A percentile compares a stretch with the other conserved stretches of the same genome.
Conservation (phyloP, 2,113 vertebrate genomes). For the Malurus melanocephalus region DNA sequence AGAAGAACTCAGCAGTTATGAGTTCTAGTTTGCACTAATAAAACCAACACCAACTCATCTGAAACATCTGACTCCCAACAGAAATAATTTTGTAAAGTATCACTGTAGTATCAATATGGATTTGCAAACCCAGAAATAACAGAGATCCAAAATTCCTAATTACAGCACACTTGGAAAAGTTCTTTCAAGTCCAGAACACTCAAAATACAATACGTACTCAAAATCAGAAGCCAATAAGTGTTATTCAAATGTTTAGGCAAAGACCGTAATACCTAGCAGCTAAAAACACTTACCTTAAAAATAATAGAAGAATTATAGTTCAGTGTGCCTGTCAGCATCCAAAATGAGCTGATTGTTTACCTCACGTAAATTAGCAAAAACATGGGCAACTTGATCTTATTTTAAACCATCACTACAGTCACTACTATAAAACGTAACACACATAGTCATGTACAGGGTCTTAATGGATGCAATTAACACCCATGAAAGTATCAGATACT, state of each 20-base stretch:
- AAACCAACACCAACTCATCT: neutral
- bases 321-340: neutral
- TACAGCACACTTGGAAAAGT: neutral
- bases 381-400: neutral
- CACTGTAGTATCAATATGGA: neutral
- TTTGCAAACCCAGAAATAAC: neutral
- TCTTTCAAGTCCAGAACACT: neutral
- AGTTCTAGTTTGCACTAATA: neutral
- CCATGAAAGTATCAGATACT: neutral
- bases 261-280: neutral
- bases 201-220: neutral
- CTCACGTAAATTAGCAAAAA: neutral
- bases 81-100: neutral
- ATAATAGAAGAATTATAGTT: neutral
- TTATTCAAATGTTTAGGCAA: neutral
- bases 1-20: neutral
- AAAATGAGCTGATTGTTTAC: neutral
- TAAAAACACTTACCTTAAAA: neutral
- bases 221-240: neutral
- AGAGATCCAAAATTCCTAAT: neutral
- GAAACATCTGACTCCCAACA: neutral
- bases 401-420: neutral
- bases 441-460: accelerated
- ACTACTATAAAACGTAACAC: neutral
- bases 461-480: neutral